Evolutionary conservation across 2,797 vertebrate genomes (phyloP).

Genomic region (Lophius americanus): DNA sequence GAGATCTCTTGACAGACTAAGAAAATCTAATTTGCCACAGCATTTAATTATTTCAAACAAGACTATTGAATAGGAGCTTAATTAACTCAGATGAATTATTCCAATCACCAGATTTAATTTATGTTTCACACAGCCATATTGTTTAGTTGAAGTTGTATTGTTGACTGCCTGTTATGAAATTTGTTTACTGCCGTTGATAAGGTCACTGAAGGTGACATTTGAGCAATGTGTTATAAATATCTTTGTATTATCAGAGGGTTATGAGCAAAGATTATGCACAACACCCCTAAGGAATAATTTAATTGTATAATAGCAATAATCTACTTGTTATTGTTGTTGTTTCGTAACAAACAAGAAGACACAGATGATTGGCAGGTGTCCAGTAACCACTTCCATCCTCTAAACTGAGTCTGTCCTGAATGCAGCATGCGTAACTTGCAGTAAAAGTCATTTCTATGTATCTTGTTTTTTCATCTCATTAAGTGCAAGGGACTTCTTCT

Average conservation of each 20-base stretch:
- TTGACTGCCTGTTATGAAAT: constrained; percentile 42
- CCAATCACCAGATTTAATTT: constrained; percentile 46
- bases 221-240: constrained; percentile 47
- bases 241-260: constrained; percentile 55
- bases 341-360: constrained; percentile 29
- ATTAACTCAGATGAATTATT: constrained; percentile 66
- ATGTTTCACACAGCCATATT: constrained; percentile 32
- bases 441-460: constrained; percentile 4
- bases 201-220: constrained; percentile 62
- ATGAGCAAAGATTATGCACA: constrained; percentile 36
- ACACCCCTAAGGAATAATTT: constrained; percentile 53
- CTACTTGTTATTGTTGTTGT: constrained; percentile 42
- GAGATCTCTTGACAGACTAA: constrained; percentile 56
- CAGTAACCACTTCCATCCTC: constrained; percentile 6
- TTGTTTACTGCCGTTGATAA: constrained; percentile 40
- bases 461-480: neutral
- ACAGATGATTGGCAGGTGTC: constrained; percentile 36
- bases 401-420: constrained; percentile 17
- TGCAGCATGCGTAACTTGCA: neutral
- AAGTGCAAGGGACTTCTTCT: constrained; percentile 8
- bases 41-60: constrained; percentile 67
- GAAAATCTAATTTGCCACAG: constrained; percentile 60
- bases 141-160: constrained; percentile 37
- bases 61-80: constrained; percentile 61
- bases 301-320: constrained; percentile 43